Percentiles rank a stretch among this genome's conserved stretches.
phyloP scores from a whole-genome alignment of 2,113 vertebrate species.

The Lontra canadensis region DNA sequence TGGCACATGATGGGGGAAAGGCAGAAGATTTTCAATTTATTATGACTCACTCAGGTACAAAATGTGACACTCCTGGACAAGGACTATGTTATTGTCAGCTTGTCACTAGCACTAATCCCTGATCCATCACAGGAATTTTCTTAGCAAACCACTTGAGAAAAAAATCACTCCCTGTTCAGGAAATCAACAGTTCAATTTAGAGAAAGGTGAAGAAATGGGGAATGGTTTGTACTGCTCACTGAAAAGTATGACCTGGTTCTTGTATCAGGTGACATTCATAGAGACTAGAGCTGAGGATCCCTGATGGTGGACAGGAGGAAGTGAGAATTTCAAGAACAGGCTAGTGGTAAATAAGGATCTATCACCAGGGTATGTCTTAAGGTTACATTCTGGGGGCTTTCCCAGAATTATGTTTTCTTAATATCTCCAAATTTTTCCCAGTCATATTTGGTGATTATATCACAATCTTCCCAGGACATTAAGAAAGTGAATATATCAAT shows the following conservation, averaged over 20 bases:
- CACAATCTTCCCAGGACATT: neutral
- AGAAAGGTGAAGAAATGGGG: neutral
- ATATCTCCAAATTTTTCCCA: neutral
- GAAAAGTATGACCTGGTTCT: neutral
- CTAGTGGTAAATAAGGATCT: neutral
- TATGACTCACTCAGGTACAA: conserved; percentile 72
- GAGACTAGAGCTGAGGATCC: neutral
- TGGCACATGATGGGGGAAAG: conserved; percentile 63
- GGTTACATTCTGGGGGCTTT: neutral
- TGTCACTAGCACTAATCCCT: conserved; percentile 76
- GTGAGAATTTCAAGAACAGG: neutral
- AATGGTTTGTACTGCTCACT: neutral
- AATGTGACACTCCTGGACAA: conserved; percentile 75
- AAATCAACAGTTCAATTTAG: neutral
- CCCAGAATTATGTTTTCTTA: neutral
- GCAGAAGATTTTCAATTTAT: conserved; percentile 77
- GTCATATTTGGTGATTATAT: neutral
- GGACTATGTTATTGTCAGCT: conserved; percentile 69
- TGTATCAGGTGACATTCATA: neutral
- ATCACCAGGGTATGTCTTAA: neutral
- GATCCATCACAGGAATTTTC: conserved; percentile 67
- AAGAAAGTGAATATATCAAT: neutral
- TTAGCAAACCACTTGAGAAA: conserved; percentile 52
- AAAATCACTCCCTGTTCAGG: neutral
- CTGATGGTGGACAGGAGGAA: neutral